A percentile compares a stretch with the other conserved stretches of the same genome.
phyloP scores from a whole-genome alignment of 1,140 invertebrate genomes.

The Eufriesea mexicana region DNA sequence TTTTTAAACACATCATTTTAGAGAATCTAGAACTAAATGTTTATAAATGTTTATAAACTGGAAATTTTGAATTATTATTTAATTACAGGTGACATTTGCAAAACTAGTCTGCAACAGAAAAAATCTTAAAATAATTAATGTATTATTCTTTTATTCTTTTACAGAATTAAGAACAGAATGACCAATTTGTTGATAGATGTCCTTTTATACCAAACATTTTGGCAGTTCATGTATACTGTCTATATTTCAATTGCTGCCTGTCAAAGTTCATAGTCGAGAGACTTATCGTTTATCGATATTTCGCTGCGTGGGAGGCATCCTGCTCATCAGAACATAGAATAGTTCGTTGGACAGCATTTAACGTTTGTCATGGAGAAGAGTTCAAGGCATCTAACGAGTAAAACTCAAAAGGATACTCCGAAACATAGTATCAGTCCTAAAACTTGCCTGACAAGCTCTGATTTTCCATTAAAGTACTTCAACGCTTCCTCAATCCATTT shows the following conservation, averaged over 20 bases:
- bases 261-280: background rate
- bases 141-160: background rate
- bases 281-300: conserved; percentile 49
- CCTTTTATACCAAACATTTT: background rate
- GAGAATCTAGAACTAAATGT: no score
- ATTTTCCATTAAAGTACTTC: background rate
- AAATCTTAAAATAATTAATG: no score
- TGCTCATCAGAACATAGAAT: background rate
- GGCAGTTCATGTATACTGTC: background rate
- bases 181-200: conserved; percentile 11
- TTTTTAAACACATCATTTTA: no score
- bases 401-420: background rate
- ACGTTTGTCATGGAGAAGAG: background rate
- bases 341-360: background rate
- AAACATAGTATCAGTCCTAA: background rate
- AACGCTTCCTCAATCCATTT: background rate
- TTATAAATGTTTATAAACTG: no score
- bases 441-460: background rate
- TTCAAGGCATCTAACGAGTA: background rate
- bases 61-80: no score
- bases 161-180: background rate
- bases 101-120: no score
- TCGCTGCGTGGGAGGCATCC: background rate
- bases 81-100: no score
- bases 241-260: conserved; percentile 11